Conservation (phyloP, 2,113 vertebrate genomes). For the Paraplagusia blochii region DNA sequence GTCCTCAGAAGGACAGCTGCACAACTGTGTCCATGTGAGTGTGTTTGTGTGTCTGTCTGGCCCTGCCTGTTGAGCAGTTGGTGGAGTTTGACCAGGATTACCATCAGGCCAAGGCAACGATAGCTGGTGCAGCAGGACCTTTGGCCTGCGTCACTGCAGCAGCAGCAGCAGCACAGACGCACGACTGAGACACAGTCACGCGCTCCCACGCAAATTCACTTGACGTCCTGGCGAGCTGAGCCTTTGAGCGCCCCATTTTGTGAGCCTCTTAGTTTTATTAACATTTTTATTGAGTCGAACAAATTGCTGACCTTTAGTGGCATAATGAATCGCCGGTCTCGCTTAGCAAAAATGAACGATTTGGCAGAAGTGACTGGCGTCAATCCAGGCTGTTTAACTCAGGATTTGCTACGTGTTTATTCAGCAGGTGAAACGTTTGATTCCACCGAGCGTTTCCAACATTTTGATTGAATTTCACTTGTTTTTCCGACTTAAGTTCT, state of each 20-base stretch:
- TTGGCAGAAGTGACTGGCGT: slow-evolving; percentile 67
- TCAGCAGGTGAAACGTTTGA: slow-evolving; percentile 65
- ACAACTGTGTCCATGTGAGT: slow-evolving; percentile 4
- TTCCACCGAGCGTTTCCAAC: slow-evolving; percentile 44
- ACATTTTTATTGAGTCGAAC: slow-evolving; percentile 77
- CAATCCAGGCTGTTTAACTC: slow-evolving; percentile 57
- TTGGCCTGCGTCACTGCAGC: slow-evolving; percentile 35
- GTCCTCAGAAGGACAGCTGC: too few relatives aligned
- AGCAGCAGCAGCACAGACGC: not conserved
- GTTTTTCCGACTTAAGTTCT: not conserved
- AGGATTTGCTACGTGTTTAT: slow-evolving; percentile 60
- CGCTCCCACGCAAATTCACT: slow-evolving; percentile 12
- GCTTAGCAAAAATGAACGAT: slow-evolving; percentile 63
- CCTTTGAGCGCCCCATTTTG: slow-evolving; percentile 40
- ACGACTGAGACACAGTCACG: slow-evolving; percentile 1
- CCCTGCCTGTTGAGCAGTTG: slow-evolving; percentile 34
- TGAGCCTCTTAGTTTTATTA: slow-evolving; percentile 77
- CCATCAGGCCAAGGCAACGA: slow-evolving; percentile 33
- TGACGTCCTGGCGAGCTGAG: slow-evolving; percentile 37
- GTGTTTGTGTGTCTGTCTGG: slow-evolving; percentile 20
- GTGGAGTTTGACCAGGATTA: slow-evolving; percentile 70
- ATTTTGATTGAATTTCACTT: slow-evolving; percentile 27
- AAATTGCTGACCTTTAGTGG: slow-evolving; percentile 73
- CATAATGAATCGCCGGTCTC: slow-evolving; percentile 64
- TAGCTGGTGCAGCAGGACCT: slow-evolving; percentile 38